Base-by-base conservation (phyloP, 1,140 invertebrate genomes). In the Microplitis mediator region DNA sequence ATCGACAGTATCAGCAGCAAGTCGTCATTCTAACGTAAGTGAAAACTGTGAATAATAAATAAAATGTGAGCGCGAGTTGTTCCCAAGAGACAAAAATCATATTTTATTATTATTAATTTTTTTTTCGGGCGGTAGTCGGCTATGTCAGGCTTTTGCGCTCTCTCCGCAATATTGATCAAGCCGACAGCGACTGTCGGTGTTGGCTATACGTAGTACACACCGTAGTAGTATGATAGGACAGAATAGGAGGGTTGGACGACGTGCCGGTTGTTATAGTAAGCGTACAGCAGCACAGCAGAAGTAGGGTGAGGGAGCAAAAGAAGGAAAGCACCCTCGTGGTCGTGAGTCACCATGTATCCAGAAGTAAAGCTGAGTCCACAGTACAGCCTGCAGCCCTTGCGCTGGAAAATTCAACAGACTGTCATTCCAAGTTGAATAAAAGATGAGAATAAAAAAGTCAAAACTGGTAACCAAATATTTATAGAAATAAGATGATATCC, bases 91-190 rank as follows among this genome's bases (percentile, higher is more conserved):
- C 14, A 65, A 11, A 67, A 16, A n/a, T 9, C 9, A 14, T 4
- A 23, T 35, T 51, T 16, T 72, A 64, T 2, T 23, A 56, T 56
- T 23, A 56, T 13, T 56, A 56, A 13, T 6, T 45, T 45, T 45
- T 45, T 45, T 45, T 45, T 45, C 39, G 39, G 39, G 39, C 39
- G 39, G 39, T 45, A 45, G 39, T 45, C n/a, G n/a, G n/a, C n/a
- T n/a, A n/a, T n/a, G n/a, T n/a, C 36, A 56, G 64, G n/a, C 63
- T 39, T 23, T 60, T 72, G 63, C 13, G 58, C 69, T 73, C 56
- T 58, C 73, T 74, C 72, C 72, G 77, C 74, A 79, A 77, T 81
- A 81, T 81, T 77, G 79, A 79, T 81, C 76, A 81, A 77, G 70
- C 79, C 63, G 70, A 76, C 70, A 73, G 70, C 58, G 71, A 74